These are phyloP conservation scores for Sebastiscus tertius DNA, from an alignment of 2,797 vertebrate species.

Conservation along the genomic window DNA sequence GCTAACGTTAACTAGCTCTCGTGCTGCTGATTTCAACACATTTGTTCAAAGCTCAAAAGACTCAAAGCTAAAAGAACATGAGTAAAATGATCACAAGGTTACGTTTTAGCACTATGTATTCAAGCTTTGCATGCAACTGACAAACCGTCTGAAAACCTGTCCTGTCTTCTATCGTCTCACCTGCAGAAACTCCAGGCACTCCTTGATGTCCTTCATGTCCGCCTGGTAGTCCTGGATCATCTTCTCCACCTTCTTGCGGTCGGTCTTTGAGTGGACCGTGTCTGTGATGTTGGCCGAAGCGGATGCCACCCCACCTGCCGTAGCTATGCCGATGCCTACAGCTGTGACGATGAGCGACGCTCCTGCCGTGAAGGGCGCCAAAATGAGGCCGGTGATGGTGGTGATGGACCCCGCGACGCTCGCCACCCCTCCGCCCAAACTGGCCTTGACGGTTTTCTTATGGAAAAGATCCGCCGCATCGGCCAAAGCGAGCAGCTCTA, in stretches of 20 bases:
- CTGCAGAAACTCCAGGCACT: slow-evolving; percentile 83
- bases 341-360: slow-evolving; percentile 83
- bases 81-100: neutral
- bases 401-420: slow-evolving; percentile 82
- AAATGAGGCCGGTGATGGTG: slow-evolving; percentile 81
- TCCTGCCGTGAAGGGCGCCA: slow-evolving; percentile 83
- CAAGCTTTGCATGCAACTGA: neutral
- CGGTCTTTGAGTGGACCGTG: slow-evolving; percentile 80
- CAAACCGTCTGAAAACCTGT: neutral
- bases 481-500: slow-evolving; percentile 73
- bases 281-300: slow-evolving; percentile 84
- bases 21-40: too few species aligned
- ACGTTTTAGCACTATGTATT: neutral
- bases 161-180: slow-evolving; percentile 44
- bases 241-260: slow-evolving; percentile 83
- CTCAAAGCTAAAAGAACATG: neutral
- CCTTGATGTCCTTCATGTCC: slow-evolving; percentile 81
- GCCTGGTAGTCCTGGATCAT: slow-evolving; percentile 81
- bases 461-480: slow-evolving; percentile 82
- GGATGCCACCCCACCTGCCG: slow-evolving; percentile 78
- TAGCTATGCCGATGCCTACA: slow-evolving; percentile 81
- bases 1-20: too few species aligned
- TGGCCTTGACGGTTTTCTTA: slow-evolving; percentile 78
- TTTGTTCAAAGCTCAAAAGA: too few species aligned
- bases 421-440: slow-evolving; percentile 78